Evolutionary conservation across 2,888 invertebrate genomes (phyloP).

Genomic region (Tipula vernalis): DNA sequence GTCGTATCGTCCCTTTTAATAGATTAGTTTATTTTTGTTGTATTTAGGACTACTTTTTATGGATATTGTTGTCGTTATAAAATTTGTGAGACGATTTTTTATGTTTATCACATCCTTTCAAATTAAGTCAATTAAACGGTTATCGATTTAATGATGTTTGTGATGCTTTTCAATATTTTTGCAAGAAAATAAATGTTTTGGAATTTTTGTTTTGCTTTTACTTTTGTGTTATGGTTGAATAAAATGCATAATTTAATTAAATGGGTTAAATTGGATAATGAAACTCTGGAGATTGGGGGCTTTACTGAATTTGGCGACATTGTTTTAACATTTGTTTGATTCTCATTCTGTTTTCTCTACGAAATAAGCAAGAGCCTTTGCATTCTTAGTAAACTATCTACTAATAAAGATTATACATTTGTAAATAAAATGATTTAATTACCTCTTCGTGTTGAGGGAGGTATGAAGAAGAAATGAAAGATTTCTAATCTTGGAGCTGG

Average conservation of each 20-base stretch:
- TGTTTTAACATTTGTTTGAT: no score
- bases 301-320: no score
- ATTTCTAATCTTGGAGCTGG: no score
- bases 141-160: not conserved
- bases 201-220: not conserved
- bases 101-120: not conserved
- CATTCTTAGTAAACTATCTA: no score
- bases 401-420: no score
- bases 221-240: not conserved
- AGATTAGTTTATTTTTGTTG: not conserved
- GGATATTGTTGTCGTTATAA: not conserved
- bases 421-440: no score
- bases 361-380: no score
- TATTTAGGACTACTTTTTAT: not conserved
- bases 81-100: conserved; percentile 5
- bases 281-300: no score
- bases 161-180: not conserved
- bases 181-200: not conserved
- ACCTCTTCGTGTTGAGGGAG: no score
- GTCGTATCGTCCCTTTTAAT: not conserved
- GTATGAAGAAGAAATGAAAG: no score
- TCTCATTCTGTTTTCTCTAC: no score
- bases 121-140: conserved; percentile 4
- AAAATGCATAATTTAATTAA: not conserved
- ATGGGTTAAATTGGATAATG: not conserved